These are phyloP conservation scores for Autographa gamma DNA, from an alignment of 2,888 invertebrate genomes.

Conservation along the genomic window DNA sequence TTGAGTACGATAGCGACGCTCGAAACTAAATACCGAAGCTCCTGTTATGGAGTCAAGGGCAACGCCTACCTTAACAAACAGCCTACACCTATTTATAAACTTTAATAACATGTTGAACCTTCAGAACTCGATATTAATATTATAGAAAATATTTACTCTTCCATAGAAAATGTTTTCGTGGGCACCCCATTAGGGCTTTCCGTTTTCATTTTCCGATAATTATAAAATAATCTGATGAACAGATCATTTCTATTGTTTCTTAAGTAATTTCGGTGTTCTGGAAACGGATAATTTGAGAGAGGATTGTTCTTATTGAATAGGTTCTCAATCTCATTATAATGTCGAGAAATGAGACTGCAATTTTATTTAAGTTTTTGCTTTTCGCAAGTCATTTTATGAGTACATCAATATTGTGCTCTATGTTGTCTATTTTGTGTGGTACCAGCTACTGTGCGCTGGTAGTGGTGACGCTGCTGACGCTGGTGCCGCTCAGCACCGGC, in stretches of 20 bases:
- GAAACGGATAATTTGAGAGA: neutral
- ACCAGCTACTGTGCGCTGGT: slow-evolving; percentile 50
- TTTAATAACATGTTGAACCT: neutral
- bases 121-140: neutral
- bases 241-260: neutral
- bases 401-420: neutral
- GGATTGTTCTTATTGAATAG: neutral
- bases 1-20: slow-evolving; percentile 10
- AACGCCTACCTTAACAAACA: neutral
- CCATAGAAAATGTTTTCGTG: neutral
- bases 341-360: neutral
- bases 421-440: slow-evolving; percentile 2
- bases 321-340: neutral
- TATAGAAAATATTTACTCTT: neutral
- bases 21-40: slow-evolving; percentile 6
- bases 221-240: neutral
- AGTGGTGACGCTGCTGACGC: slow-evolving; percentile 40
- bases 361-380: too few relatives aligned
- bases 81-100: neutral
- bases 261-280: neutral
- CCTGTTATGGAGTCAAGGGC: neutral
- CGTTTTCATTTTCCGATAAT: neutral
- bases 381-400: too few relatives aligned
- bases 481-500: slow-evolving; percentile 56
- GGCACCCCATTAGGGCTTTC: neutral